Evolutionary conservation across 2,113 vertebrate species (phyloP).

Genomic region (Laterallus jamaicensis): DNA sequence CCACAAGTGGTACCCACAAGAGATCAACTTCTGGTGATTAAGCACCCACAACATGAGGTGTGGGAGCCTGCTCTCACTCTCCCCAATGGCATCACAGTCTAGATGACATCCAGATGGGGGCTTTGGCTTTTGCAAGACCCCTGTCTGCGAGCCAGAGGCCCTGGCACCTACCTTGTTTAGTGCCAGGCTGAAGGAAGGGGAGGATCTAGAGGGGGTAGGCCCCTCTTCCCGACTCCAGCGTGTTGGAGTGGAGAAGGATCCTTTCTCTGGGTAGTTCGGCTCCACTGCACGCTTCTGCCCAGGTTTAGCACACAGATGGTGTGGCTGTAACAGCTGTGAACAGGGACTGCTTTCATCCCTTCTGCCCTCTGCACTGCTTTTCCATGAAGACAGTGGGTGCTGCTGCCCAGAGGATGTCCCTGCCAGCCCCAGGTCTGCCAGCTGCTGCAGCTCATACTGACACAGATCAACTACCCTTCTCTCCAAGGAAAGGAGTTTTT

Average conservation of each 20-base stretch:
- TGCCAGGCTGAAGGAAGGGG: conserved; percentile 69
- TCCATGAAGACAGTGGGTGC: conserved; percentile 48
- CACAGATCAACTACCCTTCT: conserved; percentile 55
- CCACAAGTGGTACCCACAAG: neutral
- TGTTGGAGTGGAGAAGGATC: conserved; percentile 54
- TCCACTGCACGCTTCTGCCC: conserved; percentile 53
- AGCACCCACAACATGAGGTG: neutral
- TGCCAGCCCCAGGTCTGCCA: conserved; percentile 36
- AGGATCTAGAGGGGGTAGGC: conserved; percentile 54
- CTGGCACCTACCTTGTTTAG: conserved; percentile 78
- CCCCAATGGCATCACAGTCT: neutral
- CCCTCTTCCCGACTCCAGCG: conserved; percentile 60
- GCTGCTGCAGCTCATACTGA: conserved; percentile 40
- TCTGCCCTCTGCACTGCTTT: conserved; percentile 52
- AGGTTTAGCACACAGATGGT: conserved; percentile 28
- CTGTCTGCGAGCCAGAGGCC: neutral
- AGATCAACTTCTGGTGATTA: neutral
- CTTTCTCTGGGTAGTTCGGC: conserved; percentile 45
- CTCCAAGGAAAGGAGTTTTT: conserved; percentile 48
- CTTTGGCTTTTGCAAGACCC: neutral
- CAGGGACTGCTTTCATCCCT: conserved; percentile 40
- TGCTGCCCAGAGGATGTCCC: conserved; percentile 57
- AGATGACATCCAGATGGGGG: neutral
- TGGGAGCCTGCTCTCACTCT: neutral
- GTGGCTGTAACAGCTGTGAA: conserved; percentile 17